Conservation (phyloP, 2,888 invertebrate species). For the Sarcophaga caerulescens region DNA sequence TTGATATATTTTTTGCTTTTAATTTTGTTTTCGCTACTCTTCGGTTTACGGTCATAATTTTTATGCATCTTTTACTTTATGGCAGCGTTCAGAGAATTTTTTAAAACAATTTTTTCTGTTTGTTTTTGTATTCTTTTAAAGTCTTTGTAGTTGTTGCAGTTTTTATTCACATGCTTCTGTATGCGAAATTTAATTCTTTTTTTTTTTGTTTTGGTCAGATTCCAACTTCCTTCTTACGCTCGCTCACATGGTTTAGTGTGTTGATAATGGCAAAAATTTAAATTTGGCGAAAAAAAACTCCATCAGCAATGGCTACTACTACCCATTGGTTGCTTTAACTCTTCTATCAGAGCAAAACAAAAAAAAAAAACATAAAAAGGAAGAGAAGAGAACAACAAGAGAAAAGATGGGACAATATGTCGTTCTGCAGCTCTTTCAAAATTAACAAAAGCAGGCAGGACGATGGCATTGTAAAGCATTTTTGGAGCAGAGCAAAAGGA, state of each 20-base stretch:
- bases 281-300: no score
- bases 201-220: not conserved
- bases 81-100: not conserved
- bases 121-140: conserved; percentile 1
- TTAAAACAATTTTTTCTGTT: conserved; percentile 17
- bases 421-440: conserved; percentile 25
- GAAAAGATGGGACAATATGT: conserved; percentile 53
- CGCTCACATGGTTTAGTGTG: not conserved
- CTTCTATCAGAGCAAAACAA: no score
- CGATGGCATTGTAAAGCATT: not conserved
- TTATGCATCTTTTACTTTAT: conserved; percentile 58
- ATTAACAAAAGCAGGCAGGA: not conserved
- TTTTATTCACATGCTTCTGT: not conserved
- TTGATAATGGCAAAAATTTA: not conserved
- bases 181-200: not conserved
- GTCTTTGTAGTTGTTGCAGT: conserved; percentile 1
- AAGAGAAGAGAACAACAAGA: not conserved
- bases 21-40: conserved; percentile 9
- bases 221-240: not conserved
- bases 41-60: conserved; percentile 48
- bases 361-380: no score
- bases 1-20: conserved; percentile 22
- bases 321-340: no score
- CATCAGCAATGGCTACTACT: no score
- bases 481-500: not conserved